Conservation (phyloP, 2,113 vertebrate species). For the rat (Rattus norvegicus) region GRCr8 NC_086022.1:62017501-62018000, state of each 20-base stretch:
- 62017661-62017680: background rate
- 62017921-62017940: background rate
- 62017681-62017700: background rate
- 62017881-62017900: conserved; percentile 2
- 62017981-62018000: background rate
- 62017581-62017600: background rate
- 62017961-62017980: background rate
- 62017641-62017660: background rate
- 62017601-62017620: background rate
- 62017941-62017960: too few relatives aligned
- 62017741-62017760: background rate
- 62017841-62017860: background rate
- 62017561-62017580: background rate
- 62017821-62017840: background rate
- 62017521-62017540: background rate
- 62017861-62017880: background rate
- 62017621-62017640: background rate
- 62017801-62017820: background rate
- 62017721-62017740: background rate
- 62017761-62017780: background rate
- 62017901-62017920: background rate
- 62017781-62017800: background rate
- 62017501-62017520: background rate
- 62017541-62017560: background rate
- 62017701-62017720: background rate